phyloP scores from a whole-genome alignment of 2,797 vertebrate genomes.

The Leptodactylus fallax region DNA sequence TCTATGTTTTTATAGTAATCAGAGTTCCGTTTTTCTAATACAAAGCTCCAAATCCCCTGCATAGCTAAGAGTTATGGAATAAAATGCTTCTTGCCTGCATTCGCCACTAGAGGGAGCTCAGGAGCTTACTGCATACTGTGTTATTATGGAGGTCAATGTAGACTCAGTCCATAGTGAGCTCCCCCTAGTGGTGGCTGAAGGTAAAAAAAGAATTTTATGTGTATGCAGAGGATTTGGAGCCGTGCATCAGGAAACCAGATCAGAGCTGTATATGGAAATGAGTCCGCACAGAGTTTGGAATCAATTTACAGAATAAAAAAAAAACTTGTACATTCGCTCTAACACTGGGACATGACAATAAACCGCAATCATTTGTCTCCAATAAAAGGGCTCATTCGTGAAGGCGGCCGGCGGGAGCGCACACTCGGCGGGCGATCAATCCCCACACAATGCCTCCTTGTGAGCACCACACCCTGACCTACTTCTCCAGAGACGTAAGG shows the following conservation, averaged over 20 bases:
- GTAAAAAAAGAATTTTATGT: neutral
- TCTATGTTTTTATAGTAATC: neutral
- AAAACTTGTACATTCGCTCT: neutral
- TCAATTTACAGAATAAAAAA: too few relatives aligned
- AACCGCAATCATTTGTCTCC: neutral
- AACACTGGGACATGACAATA: neutral
- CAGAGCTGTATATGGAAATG: too few relatives aligned
- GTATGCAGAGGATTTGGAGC: too few relatives aligned
- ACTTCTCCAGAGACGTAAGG: neutral
- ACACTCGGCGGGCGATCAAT: neutral
- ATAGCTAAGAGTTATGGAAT: neutral
- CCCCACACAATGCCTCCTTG: constrained; percentile 3
- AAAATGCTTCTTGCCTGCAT: neutral
- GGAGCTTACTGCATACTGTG: neutral
- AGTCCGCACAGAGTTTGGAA: too few relatives aligned
- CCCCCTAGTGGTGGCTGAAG: neutral
- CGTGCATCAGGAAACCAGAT: too few relatives aligned
- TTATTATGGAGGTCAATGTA: neutral
- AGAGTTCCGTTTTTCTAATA: neutral
- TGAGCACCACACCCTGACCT: constrained; percentile 43
- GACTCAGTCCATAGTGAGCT: neutral
- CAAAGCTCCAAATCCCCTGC: neutral
- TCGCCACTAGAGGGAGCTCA: neutral
- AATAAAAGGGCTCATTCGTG: neutral
- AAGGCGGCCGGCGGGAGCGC: too few relatives aligned